These are phyloP conservation scores for Monomorium pharaonis DNA, from an alignment of 1,140 invertebrate genomes.

Conservation along the genomic window DNA sequence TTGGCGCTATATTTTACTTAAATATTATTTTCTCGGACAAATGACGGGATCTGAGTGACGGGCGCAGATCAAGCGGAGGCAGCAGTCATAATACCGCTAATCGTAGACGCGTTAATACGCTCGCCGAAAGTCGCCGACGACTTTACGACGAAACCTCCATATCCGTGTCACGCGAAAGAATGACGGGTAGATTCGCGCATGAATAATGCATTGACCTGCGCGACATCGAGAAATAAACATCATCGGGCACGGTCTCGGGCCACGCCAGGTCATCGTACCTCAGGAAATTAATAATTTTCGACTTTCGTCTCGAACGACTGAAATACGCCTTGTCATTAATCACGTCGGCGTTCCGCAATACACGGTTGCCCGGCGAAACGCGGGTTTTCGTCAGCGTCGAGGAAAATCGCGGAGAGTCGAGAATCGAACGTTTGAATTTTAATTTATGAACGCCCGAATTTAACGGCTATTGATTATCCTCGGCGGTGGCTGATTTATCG, in stretches of 20 bases:
- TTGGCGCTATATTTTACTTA: slow-evolving; percentile 9
- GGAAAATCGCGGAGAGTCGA: slow-evolving; percentile 33
- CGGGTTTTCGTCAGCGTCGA: slow-evolving; percentile 28
- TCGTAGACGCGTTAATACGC: neutral
- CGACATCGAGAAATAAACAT: slow-evolving; percentile 72
- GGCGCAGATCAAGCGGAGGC: neutral
- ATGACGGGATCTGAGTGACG: slow-evolving; percentile 2
- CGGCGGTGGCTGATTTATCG: slow-evolving; percentile 16
- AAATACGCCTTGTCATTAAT: slow-evolving; percentile 68
- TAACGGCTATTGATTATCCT: neutral
- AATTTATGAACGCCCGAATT: slow-evolving; percentile 38
- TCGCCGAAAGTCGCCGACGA: slow-evolving; percentile 27
- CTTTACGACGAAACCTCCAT: slow-evolving; percentile 54
- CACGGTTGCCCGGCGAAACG: neutral
- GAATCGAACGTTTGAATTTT: slow-evolving; percentile 12
- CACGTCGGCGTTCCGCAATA: slow-evolving; percentile 42
- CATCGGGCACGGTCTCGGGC: slow-evolving; percentile 45
- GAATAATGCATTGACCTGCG: slow-evolving; percentile 76
- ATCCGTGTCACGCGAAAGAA: slow-evolving; percentile 71
- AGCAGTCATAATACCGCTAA: slow-evolving; percentile 31
- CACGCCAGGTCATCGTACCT: slow-evolving; percentile 61
- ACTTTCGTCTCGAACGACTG: slow-evolving; percentile 36
- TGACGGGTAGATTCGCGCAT: slow-evolving; percentile 73
- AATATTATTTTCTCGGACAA: neutral
- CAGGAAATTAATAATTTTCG: slow-evolving; percentile 70